Percentiles rank a stretch among this genome's conserved stretches.
Conservation (phyloP, 2,797 vertebrate genomes). For the Myoxocephalus aenaeus region DNA sequence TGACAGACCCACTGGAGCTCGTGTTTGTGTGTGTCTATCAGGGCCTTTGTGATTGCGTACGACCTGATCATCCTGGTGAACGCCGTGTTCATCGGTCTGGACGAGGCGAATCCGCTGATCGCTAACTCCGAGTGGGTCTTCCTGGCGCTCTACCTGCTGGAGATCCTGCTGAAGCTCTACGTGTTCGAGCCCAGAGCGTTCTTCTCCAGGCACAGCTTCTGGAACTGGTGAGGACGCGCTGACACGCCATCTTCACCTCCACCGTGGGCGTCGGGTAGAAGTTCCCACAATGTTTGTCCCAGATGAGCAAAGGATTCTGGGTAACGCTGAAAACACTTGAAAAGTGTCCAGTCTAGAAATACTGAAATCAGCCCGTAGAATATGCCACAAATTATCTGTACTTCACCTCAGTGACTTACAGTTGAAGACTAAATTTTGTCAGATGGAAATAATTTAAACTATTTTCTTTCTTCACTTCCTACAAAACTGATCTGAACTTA, state of each 20-base stretch:
- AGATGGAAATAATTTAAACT: neutral
- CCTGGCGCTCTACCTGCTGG: conserved; percentile 88
- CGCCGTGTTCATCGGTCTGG: conserved; percentile 93
- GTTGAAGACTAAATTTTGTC: neutral
- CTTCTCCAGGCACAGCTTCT: conserved; percentile 91
- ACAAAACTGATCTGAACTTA: neutral
- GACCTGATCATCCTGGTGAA: conserved; percentile 93
- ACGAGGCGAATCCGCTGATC: conserved; percentile 88
- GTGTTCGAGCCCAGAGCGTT: conserved; percentile 88
- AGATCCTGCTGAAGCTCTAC: conserved; percentile 95
- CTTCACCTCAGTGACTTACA: neutral
- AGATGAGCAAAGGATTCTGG: conserved; percentile 12
- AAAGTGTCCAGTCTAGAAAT: neutral
- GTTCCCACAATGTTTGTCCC: neutral
- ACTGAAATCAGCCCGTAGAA: neutral
- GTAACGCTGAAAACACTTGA: neutral
- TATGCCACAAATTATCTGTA: neutral
- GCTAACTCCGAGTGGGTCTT: conserved; percentile 91
- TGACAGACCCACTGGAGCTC: neutral
- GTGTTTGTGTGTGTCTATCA: conserved; percentile 55
- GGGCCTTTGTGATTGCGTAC: conserved; percentile 88
- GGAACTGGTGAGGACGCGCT: conserved; percentile 91
- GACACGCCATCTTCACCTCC: neutral
- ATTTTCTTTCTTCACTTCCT: neutral
- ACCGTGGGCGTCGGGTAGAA: neutral